Base-by-base conservation (phyloP, 2,888 invertebrate species). In the Tyria jacobaeae region DNA sequence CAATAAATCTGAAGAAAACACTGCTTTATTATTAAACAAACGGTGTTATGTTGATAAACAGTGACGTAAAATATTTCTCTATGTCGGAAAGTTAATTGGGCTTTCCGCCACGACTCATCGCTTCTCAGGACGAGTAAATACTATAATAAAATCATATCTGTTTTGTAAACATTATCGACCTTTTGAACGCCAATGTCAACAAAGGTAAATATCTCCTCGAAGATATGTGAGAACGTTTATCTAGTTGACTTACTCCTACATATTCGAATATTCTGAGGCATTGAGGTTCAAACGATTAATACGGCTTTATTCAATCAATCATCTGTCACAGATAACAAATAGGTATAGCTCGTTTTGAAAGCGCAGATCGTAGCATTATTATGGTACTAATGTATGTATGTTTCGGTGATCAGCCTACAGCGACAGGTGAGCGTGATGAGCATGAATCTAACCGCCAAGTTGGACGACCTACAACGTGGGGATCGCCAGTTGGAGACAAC, bases 391-490 rank as follows among this genome's bases (percentile, higher is more conserved):
- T 63, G 7, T 71, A 70, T 64, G 75, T 78, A 68, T 66, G 69
- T n/a, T n/a, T n/a, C n/a, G 60, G 63, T 78, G 81, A 82, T 80
- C 95, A 98, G 98, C 96, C 97, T 98, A 96, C 98, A 98, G 96
- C 97, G 97, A 96, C 98, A 98, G 97, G 97, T 98, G 96, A 97
- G 97, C 96, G 97, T 98, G 95, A 98, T 98, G 98, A 98, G 98
- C 95, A 97, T 97, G 97, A 98, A 98, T 96, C 96, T 98, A 95
- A 96, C 97, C 94, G 97, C 97, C 88, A 98, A 98, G 95, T 96
- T 98, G 95, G 98, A 98, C 95, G 97, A 98, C 95, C 96, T 98
- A 94, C 98, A 98, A 95, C 95, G 96, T 87, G 96, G 96, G 86
- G 98, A 98, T 95, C 96, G 97, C 85, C 97, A 98, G 95, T 95